Evolutionary conservation across 2,888 invertebrate species (phyloP), one percentile per base, ranked within the genome.

Genomic region (Alsophila aescularia): DNA sequence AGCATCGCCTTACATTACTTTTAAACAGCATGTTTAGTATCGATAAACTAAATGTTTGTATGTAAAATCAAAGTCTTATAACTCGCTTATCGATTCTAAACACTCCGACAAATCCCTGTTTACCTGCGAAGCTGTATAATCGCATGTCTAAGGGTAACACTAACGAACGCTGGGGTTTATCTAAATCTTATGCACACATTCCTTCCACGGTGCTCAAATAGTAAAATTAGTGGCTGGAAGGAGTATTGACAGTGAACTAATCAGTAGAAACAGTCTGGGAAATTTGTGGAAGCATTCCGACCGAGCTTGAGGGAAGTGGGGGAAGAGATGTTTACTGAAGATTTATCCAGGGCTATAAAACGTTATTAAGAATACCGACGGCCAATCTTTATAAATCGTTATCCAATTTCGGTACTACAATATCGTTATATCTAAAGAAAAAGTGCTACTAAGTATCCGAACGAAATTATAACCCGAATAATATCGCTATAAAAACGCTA

Each of bases 121-220:
- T 24, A 27, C 27, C 1, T 15, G 16, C 21, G 35, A 13, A 24
- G 27, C 21, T 42, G 15, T 37, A 43, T 42, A 43, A 42, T 43
- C 42, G 47, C 50, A 37, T 52, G 32, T 53, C 34, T 39, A 41
- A 15, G 13, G 43, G 42, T 45, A 16, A 31, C 4, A 15, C 45
- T 21, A n/a, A 45, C 24, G 29, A 36, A 43, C 29, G 51, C 21
- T 29, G 36, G 59, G 57, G 69, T 75, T 71, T 70, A 68, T 74
- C 71, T 76, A 71, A 83, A 79, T 84, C 78, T 83, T 79, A 85
- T 83, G 89, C 90, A 92, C 92, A 92, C 93, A 94, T 93, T 94
- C 93, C 93, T 94, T 93, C 93, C 93, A 93, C 92, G 93, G 93
- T 93, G 94, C 93, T 94, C 93, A 93, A 93, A 81, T 80, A 81